These are phyloP conservation scores for Marisa cornuarietis DNA, from an alignment of 1,140 invertebrate species.

Conservation along the genomic window DNA sequence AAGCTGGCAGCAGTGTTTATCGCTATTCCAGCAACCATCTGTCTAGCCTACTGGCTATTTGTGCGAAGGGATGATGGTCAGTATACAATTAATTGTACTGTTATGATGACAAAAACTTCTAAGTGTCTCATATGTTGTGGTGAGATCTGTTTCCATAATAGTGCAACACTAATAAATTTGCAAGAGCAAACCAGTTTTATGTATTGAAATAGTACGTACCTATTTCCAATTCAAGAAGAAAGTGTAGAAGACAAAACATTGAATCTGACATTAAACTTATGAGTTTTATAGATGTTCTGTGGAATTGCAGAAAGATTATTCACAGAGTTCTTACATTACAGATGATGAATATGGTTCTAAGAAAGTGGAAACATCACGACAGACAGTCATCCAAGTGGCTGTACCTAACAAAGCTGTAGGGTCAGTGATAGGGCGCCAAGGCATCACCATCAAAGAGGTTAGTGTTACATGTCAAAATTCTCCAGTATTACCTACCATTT, in stretches of 20 bases:
- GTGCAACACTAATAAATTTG: background rate
- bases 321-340: slow-evolving; percentile 22
- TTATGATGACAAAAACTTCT: background rate
- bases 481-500: too few relatives aligned
- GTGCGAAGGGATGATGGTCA: slow-evolving; percentile 6
- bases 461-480: background rate
- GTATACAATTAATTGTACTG: background rate
- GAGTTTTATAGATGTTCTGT: background rate
- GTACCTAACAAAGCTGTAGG: slow-evolving; percentile 55
- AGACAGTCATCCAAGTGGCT: slow-evolving; percentile 57
- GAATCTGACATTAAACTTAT: background rate
- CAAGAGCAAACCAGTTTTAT: background rate
- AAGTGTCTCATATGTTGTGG: background rate
- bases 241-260: background rate
- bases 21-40: slow-evolving; percentile 7
- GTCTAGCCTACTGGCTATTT: slow-evolving; percentile 17
- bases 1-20: slow-evolving; percentile 14
- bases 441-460: slow-evolving; percentile 58
- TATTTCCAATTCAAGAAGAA: background rate
- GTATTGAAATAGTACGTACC: background rate
- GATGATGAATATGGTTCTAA: slow-evolving; percentile 41
- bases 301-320: background rate
- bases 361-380: slow-evolving; percentile 43
- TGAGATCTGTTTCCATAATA: background rate
- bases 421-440: slow-evolving; percentile 56